Conservation (phyloP, 2,888 invertebrate genomes). For the Meloe dianella region DNA sequence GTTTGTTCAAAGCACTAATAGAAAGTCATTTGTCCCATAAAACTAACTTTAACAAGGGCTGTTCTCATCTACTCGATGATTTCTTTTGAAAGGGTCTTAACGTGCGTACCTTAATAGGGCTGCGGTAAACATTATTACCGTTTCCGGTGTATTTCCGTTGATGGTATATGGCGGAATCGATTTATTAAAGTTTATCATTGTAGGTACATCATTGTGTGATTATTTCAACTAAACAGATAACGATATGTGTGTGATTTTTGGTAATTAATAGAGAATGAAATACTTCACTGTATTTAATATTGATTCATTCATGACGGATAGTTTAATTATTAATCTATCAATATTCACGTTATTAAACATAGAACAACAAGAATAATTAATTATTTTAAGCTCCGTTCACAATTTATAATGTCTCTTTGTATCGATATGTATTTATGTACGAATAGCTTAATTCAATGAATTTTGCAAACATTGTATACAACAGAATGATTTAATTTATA, state of each 20-base stretch:
- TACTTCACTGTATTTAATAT: slow-evolving; percentile 24
- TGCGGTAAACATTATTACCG: slow-evolving; percentile 50
- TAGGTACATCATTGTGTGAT: not conserved
- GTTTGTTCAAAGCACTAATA: slow-evolving; percentile 30
- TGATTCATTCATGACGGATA: slow-evolving; percentile 25
- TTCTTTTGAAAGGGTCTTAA: slow-evolving; percentile 43
- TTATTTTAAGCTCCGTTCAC: slow-evolving; percentile 27
- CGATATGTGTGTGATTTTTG: not conserved
- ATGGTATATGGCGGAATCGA: not conserved
- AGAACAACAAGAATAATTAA: slow-evolving; percentile 26
- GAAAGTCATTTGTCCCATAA: slow-evolving; percentile 35
- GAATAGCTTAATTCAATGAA: not conserved
- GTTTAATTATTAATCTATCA: slow-evolving; percentile 28
- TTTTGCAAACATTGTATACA: too few species aligned
- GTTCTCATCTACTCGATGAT: slow-evolving; percentile 46
- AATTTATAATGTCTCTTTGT: slow-evolving; percentile 13
- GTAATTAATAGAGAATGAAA: slow-evolving; percentile 26
- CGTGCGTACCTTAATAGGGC: slow-evolving; percentile 44
- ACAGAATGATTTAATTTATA: too few species aligned
- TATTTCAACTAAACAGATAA: not conserved
- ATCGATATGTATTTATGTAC: slow-evolving; percentile 4
- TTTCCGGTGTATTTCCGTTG: slow-evolving; percentile 27
- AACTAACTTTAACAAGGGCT: slow-evolving; percentile 42
- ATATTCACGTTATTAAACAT: slow-evolving; percentile 27
- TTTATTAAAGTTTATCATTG: not conserved